phyloP scores from a whole-genome alignment of 2,113 vertebrate genomes.

The Pyrgilauda ruficollis region DNA sequence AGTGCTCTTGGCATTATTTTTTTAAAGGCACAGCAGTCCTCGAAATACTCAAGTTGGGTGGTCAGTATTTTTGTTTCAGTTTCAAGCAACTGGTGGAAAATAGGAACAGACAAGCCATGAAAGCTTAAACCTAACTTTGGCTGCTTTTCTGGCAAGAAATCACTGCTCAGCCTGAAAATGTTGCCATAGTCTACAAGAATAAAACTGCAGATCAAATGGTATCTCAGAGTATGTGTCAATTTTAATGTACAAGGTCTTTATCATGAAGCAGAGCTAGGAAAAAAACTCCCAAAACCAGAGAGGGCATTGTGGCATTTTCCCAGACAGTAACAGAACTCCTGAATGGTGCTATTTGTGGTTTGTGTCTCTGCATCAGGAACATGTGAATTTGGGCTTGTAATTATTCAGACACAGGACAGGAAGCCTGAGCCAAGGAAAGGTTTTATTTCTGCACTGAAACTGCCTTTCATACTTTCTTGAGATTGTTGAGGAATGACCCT shows the following conservation, averaged over 20 bases:
- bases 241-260: neutral
- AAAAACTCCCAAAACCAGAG: neutral
- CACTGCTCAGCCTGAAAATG: neutral
- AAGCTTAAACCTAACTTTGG: constrained; percentile 27
- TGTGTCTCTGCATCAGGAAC: neutral
- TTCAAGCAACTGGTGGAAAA: constrained; percentile 26
- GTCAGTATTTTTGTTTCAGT: constrained; percentile 25
- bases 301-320: neutral
- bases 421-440: neutral
- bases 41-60: constrained; percentile 41
- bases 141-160: constrained; percentile 40
- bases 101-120: constrained; percentile 20
- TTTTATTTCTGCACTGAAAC: neutral
- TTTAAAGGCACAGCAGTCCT: neutral
- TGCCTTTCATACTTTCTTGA: neutral
- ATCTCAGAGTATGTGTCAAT: neutral
- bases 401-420: neutral
- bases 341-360: neutral
- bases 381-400: neutral
- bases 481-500: neutral
- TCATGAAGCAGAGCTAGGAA: neutral
- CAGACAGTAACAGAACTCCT: neutral
- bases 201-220: neutral
- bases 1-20: neutral
- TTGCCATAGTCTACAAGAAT: neutral